Conservation (phyloP, 2,113 vertebrate genomes). For the Planiliza haematocheilus region DNA sequence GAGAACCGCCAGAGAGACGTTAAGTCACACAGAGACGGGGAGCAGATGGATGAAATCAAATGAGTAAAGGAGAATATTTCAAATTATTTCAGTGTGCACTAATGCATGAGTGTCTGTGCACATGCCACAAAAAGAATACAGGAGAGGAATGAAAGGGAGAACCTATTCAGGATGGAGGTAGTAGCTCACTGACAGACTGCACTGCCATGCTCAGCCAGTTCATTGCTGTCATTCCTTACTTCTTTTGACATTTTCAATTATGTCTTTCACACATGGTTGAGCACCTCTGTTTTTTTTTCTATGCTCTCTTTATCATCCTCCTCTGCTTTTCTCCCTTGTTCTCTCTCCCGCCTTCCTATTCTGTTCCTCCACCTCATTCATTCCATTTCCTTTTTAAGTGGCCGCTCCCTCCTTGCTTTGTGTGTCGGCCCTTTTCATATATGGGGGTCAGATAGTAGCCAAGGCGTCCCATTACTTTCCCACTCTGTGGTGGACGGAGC, state of each 20-base stretch:
- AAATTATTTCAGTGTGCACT: conserved; percentile 61
- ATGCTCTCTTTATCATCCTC: conserved; percentile 53
- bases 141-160: conserved; percentile 30
- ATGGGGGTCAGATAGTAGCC: conserved; percentile 71
- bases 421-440: conserved; percentile 66
- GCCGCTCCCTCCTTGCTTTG: conserved; percentile 63
- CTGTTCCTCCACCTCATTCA: conserved; percentile 58
- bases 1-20: conserved; percentile 44
- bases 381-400: conserved; percentile 78
- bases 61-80: conserved; percentile 47
- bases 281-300: conserved; percentile 56
- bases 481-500: conserved; percentile 29
- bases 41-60: conserved; percentile 68
- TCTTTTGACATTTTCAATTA: conserved; percentile 87
- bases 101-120: conserved; percentile 17
- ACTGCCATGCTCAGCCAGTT: conserved; percentile 76
- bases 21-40: conserved; percentile 46
- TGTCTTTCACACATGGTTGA: conserved; percentile 83
- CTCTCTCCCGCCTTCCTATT: conserved; percentile 41
- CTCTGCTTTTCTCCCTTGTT: conserved; percentile 40
- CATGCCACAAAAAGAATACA: conserved; percentile 8
- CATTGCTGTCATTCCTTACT: conserved; percentile 84
- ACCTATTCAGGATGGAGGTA: conserved; percentile 47
- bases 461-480: conserved; percentile 68
- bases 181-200: conserved; percentile 73